A percentile compares a stretch with the other conserved stretches of the same genome.
phyloP scores from a whole-genome alignment of 2,113 vertebrate species.

The Pterophyllum scalare region DNA sequence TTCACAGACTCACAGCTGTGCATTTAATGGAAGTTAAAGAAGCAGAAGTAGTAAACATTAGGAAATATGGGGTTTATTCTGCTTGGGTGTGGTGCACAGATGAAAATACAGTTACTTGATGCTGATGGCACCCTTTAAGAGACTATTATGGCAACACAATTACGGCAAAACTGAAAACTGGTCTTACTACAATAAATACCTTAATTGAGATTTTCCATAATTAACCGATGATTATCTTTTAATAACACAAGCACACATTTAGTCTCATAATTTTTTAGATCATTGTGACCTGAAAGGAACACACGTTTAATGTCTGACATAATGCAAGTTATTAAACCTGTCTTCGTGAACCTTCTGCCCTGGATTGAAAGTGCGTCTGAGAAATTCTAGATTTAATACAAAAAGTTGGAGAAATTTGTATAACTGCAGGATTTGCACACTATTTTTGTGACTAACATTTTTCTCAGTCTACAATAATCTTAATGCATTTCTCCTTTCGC shows the following conservation, averaged over 20 bases:
- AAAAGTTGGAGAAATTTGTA: neutral
- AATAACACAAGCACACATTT: neutral
- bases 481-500: neutral
- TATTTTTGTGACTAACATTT: neutral
- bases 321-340: slow-evolving; percentile 19
- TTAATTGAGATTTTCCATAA: neutral
- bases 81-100: slow-evolving; percentile 29
- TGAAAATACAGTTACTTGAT: slow-evolving; percentile 23
- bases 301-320: neutral
- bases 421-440: neutral
- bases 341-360: slow-evolving; percentile 4
- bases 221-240: neutral
- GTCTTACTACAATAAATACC: neutral
- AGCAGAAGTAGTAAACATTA: slow-evolving; percentile 1
- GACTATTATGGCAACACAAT: neutral
- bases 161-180: neutral
- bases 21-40: slow-evolving; percentile 33
- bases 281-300: neutral
- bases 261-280: neutral
- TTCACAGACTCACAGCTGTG: neutral
- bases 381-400: neutral
- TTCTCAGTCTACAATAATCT: neutral
- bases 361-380: slow-evolving; percentile 2
- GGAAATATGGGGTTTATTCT: neutral
- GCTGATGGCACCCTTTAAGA: neutral